Evolutionary conservation across 2,797 vertebrate genomes (phyloP), one percentile per base, ranked within the genome.

Genomic region (Netta rufina): DNA sequence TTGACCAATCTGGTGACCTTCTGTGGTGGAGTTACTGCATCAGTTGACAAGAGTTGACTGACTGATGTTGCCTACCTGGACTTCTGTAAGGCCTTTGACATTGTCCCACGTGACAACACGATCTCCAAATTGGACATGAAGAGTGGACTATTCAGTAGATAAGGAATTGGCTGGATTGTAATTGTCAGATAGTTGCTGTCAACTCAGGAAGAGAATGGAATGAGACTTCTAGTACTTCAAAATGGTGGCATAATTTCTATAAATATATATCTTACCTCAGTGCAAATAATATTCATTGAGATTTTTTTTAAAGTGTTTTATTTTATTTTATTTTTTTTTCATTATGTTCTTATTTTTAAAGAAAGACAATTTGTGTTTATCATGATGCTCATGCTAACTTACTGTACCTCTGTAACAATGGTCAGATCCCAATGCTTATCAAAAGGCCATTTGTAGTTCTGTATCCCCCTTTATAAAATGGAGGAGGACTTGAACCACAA

Each of bases 381-480:
- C 11, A 22, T 3, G 6, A 39, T 4, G 9, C 61, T 67, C 30
- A 61, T 71, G 9, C 3, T 87, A 72, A 43, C 6, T 75, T 71
- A 53, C 3, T 25, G 7, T 43, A 41, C 4, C 0, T 65, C 21
- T 61, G 28, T 65, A 38, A 0, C 3, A 45, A 33, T 57, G 8
- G 7, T 39, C 21, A 83, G 13, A 58, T 75, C 17, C 53, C 22
- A 71, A 6, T 8, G 3, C 39, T 83, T 53, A 65, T 67, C 90
- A 45, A 67, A 19, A 84, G 90, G 12, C 5, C 3, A 36, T 69
- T 75, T 91, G 84, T 49, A 33, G 21, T 15, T 73, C 41, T 90
- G 9, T 62, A 47, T 9, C 7, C 8, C 69, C 4, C 7, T 70
- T 62, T 71, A 9, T 62, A 56, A 90, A 94, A 70, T 36, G 15